Conservation (phyloP, 1,140 invertebrate species). For the Aphis craccivora region DNA sequence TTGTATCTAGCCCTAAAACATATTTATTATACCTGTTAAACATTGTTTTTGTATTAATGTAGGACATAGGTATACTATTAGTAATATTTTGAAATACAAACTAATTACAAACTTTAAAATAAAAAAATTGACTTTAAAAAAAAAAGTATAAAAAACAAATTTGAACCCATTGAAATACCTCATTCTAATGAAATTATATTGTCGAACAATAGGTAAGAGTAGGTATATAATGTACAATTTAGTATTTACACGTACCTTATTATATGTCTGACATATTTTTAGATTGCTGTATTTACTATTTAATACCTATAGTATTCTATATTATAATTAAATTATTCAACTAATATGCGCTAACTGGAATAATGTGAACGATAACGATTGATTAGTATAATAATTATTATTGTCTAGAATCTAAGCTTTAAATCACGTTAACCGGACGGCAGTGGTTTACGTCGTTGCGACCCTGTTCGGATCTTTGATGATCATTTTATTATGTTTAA, state of each 20-base stretch:
- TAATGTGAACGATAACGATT: not conserved
- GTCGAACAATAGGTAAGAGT: not conserved
- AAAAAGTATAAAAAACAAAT: too few relatives aligned
- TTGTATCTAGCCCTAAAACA: too few relatives aligned
- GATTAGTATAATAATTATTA: not conserved
- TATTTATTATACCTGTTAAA: not conserved
- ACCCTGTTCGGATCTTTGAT: constrained; percentile 5
- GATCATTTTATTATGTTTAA: not conserved
- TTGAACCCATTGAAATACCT: too few relatives aligned
- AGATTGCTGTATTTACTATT: not conserved
- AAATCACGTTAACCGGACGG: constrained; percentile 27
- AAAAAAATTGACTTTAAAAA: too few relatives aligned
- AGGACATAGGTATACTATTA: too few relatives aligned
- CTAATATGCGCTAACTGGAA: not conserved
- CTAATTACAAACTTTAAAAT: too few relatives aligned
- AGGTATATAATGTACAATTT: not conserved
- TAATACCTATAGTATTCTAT: not conserved
- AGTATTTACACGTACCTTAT: not conserved
- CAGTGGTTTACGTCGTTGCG: not conserved
- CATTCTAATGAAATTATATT: too few relatives aligned
- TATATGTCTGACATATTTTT: not conserved
- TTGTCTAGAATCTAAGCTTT: not conserved
- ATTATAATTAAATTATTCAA: not conserved
- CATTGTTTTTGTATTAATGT: too few relatives aligned
- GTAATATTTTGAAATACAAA: too few relatives aligned